Conservation (phyloP, 1,140 invertebrate species). For the Melanaphis sacchari region DNA sequence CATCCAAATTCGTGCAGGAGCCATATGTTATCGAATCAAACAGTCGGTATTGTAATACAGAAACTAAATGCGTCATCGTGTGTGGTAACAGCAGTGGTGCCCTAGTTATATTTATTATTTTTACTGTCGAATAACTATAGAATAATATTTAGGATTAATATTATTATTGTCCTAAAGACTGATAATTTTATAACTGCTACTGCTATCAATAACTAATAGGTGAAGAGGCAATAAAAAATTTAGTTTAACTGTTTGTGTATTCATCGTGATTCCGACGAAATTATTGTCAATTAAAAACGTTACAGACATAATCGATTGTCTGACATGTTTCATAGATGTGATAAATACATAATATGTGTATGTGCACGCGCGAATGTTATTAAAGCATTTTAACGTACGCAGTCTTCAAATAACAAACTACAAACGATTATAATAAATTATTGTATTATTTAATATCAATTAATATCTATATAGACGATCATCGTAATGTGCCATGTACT, state of each 20-base stretch:
- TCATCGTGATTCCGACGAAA: background rate
- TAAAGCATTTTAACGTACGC: background rate
- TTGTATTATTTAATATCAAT: background rate
- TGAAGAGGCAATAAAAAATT: background rate
- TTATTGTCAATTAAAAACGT: conserved; percentile 16
- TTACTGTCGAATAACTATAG: background rate
- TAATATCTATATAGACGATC: background rate
- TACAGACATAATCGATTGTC: background rate
- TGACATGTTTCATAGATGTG: background rate
- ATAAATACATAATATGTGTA: background rate
- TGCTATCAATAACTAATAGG: background rate
- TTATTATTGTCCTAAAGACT: background rate
- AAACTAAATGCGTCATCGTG: background rate
- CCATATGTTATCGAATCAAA: conserved; percentile 2
- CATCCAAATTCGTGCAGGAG: background rate
- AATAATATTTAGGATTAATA: background rate
- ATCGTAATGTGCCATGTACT: background rate
- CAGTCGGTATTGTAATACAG: background rate
- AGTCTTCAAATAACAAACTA: background rate
- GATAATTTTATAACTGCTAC: background rate
- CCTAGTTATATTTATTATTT: background rate
- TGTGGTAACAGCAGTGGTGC: background rate
- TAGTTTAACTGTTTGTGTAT: background rate
- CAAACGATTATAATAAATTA: background rate
- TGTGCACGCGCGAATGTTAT: background rate